Evolutionary conservation across 2,797 vertebrate species (phyloP), one percentile per base, ranked within the genome.

Genomic region (Manis javanica): DNA sequence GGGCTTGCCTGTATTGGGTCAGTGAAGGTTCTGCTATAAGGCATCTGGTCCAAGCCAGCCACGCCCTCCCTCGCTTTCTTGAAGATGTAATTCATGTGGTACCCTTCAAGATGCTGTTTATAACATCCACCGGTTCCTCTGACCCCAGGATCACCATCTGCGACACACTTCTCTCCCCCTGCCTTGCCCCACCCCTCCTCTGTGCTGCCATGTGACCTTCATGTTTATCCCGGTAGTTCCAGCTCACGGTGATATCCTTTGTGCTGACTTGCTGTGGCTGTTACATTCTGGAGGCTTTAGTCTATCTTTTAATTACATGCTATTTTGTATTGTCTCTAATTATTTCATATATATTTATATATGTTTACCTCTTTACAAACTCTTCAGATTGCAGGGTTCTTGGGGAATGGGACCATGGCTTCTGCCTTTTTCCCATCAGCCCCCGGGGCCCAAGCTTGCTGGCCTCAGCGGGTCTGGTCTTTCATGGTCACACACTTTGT

Each of bases 291-390:
- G 51, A 34, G 5, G 0, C 34, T 29, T 57, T 18, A 2, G 7
- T 53, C 57, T 34, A 39, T 42, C n/a, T 97, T 82, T 88, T 84
- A 92, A 96, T 85, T 64, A 69, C 24, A 39, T 23, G 23, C 14
- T 87, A 12, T 51, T 83, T 89, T 68, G 13, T 64, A 66, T 61
- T 69, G 55, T 31, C 42, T 59, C 81, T 82, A 49, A 66, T 66
- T 71, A 34, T 71, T 96, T 90, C 29, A 66, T 0, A 0, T 39
- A 31, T 51, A 3, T 55, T 46, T 46, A 46, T 46, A 46, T 11
- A 46, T 81, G 78, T 39, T 93, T 72, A 66, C 51, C 29, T 79
- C 74, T 51, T 94, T 21, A 39, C 42, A 63, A 59, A 13, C 55
- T 78, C 37, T 81, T 7, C 11, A 46, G 82, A 86, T n/a, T 69